Evolutionary conservation across 2,113 vertebrate genomes (phyloP).

Genomic region (Podilymbus podiceps): DNA sequence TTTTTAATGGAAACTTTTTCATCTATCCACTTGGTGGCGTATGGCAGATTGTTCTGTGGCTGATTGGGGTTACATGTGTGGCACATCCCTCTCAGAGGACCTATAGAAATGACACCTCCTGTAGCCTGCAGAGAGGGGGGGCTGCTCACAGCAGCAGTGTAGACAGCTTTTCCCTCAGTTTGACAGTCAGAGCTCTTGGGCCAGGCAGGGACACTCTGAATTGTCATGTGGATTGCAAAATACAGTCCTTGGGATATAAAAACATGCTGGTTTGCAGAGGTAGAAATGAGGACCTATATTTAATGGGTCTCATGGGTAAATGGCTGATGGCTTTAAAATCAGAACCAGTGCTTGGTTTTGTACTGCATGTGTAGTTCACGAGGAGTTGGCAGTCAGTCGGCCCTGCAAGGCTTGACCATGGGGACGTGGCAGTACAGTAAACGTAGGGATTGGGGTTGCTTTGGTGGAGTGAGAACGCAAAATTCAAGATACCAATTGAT

Average conservation of each 20-base stretch:
- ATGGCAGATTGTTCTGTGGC: not conserved
- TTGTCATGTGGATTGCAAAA: not conserved
- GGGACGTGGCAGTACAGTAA: not conserved
- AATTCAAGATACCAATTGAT: not conserved
- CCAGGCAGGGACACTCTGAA: not conserved
- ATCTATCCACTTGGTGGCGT: constrained; percentile 65
- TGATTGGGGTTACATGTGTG: not conserved
- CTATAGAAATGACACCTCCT: not conserved
- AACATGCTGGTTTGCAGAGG: not conserved
- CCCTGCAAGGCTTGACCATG: not conserved
- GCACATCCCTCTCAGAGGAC: not conserved
- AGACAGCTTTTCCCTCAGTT: not conserved
- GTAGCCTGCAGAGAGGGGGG: not conserved
- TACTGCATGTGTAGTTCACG: not conserved
- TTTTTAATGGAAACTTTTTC: not conserved
- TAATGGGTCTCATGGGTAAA: not conserved
- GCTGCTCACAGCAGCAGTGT: not conserved
- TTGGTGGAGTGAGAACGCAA: not conserved
- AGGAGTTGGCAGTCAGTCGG: not conserved
- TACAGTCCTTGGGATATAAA: not conserved
- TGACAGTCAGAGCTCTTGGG: not conserved
- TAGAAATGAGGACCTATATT: not conserved
- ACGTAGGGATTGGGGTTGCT: not conserved
- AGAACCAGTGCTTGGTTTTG: not conserved
- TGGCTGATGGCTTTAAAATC: not conserved